These are phyloP conservation scores for Parochlus steinenii DNA, from an alignment of 2,888 invertebrate species.

Conservation along the genomic window DNA sequence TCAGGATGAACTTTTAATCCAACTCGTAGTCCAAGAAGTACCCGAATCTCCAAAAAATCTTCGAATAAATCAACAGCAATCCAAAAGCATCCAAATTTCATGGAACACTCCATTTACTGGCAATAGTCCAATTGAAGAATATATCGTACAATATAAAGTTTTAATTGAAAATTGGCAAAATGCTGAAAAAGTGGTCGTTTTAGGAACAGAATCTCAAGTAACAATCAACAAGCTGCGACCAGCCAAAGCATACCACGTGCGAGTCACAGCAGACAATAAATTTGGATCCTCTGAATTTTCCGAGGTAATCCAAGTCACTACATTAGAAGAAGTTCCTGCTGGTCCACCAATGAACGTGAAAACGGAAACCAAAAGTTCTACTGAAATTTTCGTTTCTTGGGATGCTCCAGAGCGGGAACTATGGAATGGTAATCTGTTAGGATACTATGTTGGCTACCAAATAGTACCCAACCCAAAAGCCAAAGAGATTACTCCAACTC, in stretches of 20 bases:
- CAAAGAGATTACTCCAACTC: slow-evolving; percentile 31
- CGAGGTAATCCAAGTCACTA: slow-evolving; percentile 69
- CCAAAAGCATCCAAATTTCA: slow-evolving; percentile 65
- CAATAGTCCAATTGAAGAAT: slow-evolving; percentile 74
- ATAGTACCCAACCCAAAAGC: slow-evolving; percentile 25
- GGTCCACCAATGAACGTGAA: slow-evolving; percentile 68
- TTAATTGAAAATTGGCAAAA: slow-evolving; percentile 73
- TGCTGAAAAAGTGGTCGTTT: slow-evolving; percentile 64
- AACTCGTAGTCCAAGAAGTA: slow-evolving; percentile 78
- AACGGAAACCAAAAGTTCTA: slow-evolving; percentile 70
- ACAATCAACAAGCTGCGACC: slow-evolving; percentile 69
- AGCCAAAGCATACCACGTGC: slow-evolving; percentile 71
- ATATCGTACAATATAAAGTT: slow-evolving; percentile 78
- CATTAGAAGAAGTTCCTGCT: slow-evolving; percentile 70
- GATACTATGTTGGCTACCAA: slow-evolving; percentile 76
- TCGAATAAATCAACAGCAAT: slow-evolving; percentile 68
- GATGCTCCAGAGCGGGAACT: slow-evolving; percentile 71
- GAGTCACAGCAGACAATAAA: slow-evolving; percentile 79
- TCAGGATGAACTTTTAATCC: slow-evolving; percentile 78
- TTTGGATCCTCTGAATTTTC: slow-evolving; percentile 77
- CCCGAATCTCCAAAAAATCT: slow-evolving; percentile 82
- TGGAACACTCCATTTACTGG: slow-evolving; percentile 85
- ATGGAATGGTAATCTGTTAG: slow-evolving; percentile 76
- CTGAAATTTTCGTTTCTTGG: slow-evolving; percentile 71
- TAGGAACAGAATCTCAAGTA: slow-evolving; percentile 67